These are phyloP conservation scores for Drosophila hamatofila DNA, from an alignment of 2,888 invertebrate genomes.

Conservation along the genomic window DNA sequence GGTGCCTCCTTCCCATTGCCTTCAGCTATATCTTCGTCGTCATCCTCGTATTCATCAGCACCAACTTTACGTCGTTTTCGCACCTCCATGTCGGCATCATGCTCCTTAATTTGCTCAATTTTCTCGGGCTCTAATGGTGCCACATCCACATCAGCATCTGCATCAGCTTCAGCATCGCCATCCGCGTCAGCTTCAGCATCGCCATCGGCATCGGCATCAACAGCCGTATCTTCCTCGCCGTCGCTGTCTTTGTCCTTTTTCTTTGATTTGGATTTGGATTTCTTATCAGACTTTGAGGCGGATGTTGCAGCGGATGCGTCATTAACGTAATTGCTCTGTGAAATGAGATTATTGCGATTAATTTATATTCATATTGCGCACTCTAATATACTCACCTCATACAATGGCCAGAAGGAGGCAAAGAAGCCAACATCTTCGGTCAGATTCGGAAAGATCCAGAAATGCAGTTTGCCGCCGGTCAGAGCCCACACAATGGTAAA, in stretches of 20 bases:
- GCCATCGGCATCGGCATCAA: conserved; percentile 86
- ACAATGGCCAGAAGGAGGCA: conserved; percentile 99
- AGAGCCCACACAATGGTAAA: conserved; percentile 96
- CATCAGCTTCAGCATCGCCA: conserved; percentile 90
- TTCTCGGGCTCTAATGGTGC: conserved; percentile 85
- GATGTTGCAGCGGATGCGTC: conserved; percentile 85
- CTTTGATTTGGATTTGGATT: conserved; percentile 86
- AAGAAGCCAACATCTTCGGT: conserved; percentile 99
- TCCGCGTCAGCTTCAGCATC: conserved; percentile 86
- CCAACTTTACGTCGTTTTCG: conserved; percentile 80
- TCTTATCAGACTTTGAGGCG: conserved; percentile 86
- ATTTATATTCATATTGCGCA: not conserved
- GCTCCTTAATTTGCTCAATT: conserved; percentile 84
- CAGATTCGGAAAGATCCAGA: conserved; percentile 99
- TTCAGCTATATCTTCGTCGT: conserved; percentile 50
- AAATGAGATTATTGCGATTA: not conserved
- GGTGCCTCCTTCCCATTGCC: conserved; percentile 35
- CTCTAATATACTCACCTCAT: conserved; percentile 88
- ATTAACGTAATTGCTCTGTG: conserved; percentile 91
- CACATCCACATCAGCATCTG: conserved; percentile 83
- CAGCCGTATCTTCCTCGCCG: conserved; percentile 88
- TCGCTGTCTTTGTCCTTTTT: conserved; percentile 93
- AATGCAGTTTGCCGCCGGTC: conserved; percentile 95
- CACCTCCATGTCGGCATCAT: conserved; percentile 83
- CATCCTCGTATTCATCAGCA: conserved; percentile 67